Evolutionary conservation across 2,888 invertebrate genomes (phyloP).

Genomic region (Cantharis rufa): DNA sequence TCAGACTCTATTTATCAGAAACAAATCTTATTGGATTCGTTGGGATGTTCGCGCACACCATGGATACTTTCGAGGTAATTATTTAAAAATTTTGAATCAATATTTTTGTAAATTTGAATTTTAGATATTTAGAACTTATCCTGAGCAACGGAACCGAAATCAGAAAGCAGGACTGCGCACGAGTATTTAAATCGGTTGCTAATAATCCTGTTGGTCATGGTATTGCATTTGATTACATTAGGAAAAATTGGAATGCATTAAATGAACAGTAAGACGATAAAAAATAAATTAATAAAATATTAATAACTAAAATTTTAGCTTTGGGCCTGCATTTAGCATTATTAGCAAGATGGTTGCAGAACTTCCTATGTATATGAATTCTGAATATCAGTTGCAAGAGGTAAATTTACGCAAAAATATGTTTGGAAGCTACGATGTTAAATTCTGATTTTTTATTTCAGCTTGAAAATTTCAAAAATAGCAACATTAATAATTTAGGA

Average conservation of each 20-base stretch:
- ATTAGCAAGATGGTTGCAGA: conserved; percentile 60
- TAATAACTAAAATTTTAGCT: conserved; percentile 47
- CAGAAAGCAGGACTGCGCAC: conserved; percentile 64
- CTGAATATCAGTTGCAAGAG: conserved; percentile 52
- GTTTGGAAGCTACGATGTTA: too few species aligned
- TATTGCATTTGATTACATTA: conserved; percentile 64
- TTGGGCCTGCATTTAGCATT: conserved; percentile 62
- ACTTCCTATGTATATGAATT: conserved; percentile 60
- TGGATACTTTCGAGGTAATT: conserved; percentile 62
- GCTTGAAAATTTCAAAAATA: conserved; percentile 54
- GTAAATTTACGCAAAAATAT: conserved; percentile 29
- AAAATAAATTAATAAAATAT: not conserved
- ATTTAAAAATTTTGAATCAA: not conserved
- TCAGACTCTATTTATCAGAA: conserved; percentile 65
- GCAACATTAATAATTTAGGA: conserved; percentile 54
- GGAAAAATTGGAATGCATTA: conserved; percentile 57
- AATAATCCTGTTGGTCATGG: conserved; percentile 62
- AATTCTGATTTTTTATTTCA: conserved; percentile 34
- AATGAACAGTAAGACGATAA: conserved; percentile 53
- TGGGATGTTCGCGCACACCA: conserved; percentile 62
- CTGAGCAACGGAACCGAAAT: conserved; percentile 57
- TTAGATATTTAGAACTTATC: conserved; percentile 46
- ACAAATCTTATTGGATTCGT: conserved; percentile 60
- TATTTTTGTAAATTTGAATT: conserved; percentile 33
- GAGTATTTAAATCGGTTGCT: conserved; percentile 63